A percentile compares a stretch with the other conserved stretches of the same genome.
These are phyloP conservation scores for Pyrgus malvae DNA, from an alignment of 2,888 invertebrate genomes.

Conservation along the genomic window DNA sequence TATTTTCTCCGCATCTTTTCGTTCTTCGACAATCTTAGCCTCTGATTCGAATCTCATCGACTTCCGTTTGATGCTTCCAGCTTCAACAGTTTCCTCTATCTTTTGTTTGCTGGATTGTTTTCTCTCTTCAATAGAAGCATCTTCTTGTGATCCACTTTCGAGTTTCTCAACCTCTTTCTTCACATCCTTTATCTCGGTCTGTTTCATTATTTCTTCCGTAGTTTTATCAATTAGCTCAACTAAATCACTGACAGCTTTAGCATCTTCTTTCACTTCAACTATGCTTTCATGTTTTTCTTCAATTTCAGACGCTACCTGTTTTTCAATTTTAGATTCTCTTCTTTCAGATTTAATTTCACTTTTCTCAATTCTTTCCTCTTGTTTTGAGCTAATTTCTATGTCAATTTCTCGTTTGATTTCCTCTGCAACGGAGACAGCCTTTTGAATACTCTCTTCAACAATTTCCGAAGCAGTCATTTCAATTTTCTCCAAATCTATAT, in stretches of 20 bases:
- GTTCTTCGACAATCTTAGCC: conserved; percentile 1
- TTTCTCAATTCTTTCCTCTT: conserved; percentile 21
- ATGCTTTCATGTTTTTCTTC: conserved; percentile 23
- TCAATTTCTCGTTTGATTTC: conserved; percentile 61
- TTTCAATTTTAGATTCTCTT: conserved; percentile 20
- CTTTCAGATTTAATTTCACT: conserved; percentile 18
- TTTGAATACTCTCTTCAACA: conserved; percentile 62
- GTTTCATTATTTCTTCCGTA: conserved; percentile 34
- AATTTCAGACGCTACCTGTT: conserved; percentile 7
- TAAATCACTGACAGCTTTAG: conserved; percentile 30
- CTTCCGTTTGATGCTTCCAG: conserved; percentile 42
- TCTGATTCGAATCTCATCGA: conserved; percentile 37
- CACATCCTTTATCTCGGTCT: conserved; percentile 33
- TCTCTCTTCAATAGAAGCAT: conserved; percentile 36
- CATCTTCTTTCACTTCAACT: conserved; percentile 18
- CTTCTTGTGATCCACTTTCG: conserved; percentile 35
- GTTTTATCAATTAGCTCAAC: conserved; percentile 32
- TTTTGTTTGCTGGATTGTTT: conserved; percentile 41
- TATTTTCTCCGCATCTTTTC: conserved; percentile 12
- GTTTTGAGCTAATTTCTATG: conserved; percentile 39
- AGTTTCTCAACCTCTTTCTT: conserved; percentile 38
- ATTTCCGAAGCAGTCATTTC: conserved; percentile 57
- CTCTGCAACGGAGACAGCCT: conserved; percentile 58
- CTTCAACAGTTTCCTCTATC: conserved; percentile 43
- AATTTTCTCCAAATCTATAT: conserved; percentile 54